A percentile compares a stretch with the other conserved stretches of the same genome.
These are phyloP conservation scores for Hyperoodon ampullatus DNA, from an alignment of 2,113 vertebrate species.

Conservation along the genomic window DNA sequence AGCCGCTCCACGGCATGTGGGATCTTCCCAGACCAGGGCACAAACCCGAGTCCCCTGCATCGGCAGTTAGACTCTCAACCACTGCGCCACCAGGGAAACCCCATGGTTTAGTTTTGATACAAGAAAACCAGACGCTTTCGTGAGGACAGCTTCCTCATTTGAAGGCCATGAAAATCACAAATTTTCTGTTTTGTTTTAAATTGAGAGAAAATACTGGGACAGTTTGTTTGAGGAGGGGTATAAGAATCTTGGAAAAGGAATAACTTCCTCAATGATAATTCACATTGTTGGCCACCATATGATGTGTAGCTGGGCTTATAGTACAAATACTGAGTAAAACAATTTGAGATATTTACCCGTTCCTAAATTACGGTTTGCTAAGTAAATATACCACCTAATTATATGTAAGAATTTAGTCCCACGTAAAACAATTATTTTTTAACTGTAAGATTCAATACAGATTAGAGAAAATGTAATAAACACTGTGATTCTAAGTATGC, in stretches of 20 bases:
- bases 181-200: slow-evolving; percentile 67
- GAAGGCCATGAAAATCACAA: slow-evolving; percentile 66
- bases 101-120: slow-evolving; percentile 67
- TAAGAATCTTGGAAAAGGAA: slow-evolving; percentile 40
- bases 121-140: slow-evolving; percentile 77
- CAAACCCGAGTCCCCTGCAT: too few relatives aligned
- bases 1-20: too few relatives aligned
- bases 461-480: slow-evolving; percentile 9
- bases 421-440: slow-evolving; percentile 49
- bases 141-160: slow-evolving; percentile 65
- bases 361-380: slow-evolving; percentile 1
- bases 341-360: slow-evolving; percentile 43
- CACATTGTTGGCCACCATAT: neutral
- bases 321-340: slow-evolving; percentile 16
- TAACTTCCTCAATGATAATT: neutral
- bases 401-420: slow-evolving; percentile 20
- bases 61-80: too few relatives aligned
- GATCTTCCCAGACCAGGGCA: too few relatives aligned
- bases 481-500: slow-evolving; percentile 1
- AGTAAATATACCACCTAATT: slow-evolving; percentile 35
- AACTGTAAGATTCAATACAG: slow-evolving; percentile 19
- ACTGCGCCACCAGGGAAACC: too few relatives aligned
- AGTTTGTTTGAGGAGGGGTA: neutral
- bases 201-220: slow-evolving; percentile 40
- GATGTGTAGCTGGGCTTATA: neutral